Conservation (phyloP, 2,113 vertebrate genomes). For the Actenoides lindsayi region DNA sequence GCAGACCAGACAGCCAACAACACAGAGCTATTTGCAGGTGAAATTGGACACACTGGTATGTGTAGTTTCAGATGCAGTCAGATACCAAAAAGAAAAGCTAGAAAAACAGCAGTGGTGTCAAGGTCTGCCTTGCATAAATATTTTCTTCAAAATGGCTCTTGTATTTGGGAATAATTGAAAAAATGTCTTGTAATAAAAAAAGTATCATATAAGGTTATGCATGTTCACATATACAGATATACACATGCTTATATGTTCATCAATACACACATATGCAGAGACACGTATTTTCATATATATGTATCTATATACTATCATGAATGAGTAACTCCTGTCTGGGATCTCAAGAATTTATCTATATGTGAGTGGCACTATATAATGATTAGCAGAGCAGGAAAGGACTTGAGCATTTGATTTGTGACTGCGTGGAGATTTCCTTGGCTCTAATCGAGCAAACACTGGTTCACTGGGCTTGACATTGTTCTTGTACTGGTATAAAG, state of each 20-base stretch:
- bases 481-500: slow-evolving; percentile 27
- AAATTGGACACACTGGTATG: background rate
- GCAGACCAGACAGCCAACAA: background rate
- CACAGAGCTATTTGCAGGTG: background rate
- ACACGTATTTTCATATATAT: background rate
- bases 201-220: background rate
- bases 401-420: slow-evolving; percentile 36
- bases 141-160: background rate
- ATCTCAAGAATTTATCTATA: background rate
- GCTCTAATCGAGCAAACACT: slow-evolving; percentile 37
- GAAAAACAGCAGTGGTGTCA: background rate
- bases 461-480: slow-evolving; percentile 47
- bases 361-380: background rate
- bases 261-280: background rate
- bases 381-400: background rate
- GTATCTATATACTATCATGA: background rate
- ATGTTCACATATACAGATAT: background rate
- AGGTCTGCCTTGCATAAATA: background rate
- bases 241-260: background rate
- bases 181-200: background rate
- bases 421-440: background rate
- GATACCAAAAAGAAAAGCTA: background rate
- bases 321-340: background rate
- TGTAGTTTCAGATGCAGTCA: background rate
- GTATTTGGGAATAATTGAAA: background rate